Conservation (phyloP, 2,797 vertebrate genomes). For the Argentina silus region DNA sequence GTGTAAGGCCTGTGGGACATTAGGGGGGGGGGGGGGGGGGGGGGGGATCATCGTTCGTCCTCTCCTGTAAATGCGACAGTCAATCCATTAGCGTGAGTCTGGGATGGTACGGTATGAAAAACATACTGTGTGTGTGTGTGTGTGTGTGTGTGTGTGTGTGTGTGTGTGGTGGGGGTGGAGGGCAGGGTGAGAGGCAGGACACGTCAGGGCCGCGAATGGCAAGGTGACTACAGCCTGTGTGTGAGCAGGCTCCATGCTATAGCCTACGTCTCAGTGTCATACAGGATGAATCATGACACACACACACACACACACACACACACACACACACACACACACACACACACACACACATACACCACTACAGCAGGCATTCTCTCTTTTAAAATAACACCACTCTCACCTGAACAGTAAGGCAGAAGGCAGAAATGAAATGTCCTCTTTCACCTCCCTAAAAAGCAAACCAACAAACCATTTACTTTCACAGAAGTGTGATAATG, state of each 20-base stretch:
- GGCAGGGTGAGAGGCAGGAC: neutral
- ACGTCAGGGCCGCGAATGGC: constrained; percentile 39
- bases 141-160: constrained; percentile 5
- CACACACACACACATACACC: constrained; percentile 1
- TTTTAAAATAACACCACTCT: constrained; percentile 20
- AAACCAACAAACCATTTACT: constrained; percentile 24
- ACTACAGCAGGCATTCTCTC: neutral
- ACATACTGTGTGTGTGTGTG: neutral
- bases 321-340: no score
- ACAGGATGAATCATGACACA: constrained; percentile 61
- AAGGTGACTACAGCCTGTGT: constrained; percentile 39
- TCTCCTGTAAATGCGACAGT: constrained; percentile 18
- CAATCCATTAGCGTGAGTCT: constrained; percentile 25
- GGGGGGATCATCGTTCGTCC: neutral
- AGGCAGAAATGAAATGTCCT: constrained; percentile 42
- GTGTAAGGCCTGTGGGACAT: neutral
- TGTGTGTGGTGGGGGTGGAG: constrained; percentile 23
- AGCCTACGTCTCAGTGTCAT: constrained; percentile 67
- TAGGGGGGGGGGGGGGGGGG: constrained; percentile 5
- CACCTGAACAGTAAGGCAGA: constrained; percentile 22
- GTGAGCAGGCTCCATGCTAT: constrained; percentile 60
- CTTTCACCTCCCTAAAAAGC: constrained; percentile 33
- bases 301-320: neutral
- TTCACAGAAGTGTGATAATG: constrained; percentile 11
- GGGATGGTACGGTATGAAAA: constrained; percentile 33